These are phyloP conservation scores for Tanypteryx hageni DNA, from an alignment of 2,888 invertebrate genomes.

Conservation along the genomic window DNA sequence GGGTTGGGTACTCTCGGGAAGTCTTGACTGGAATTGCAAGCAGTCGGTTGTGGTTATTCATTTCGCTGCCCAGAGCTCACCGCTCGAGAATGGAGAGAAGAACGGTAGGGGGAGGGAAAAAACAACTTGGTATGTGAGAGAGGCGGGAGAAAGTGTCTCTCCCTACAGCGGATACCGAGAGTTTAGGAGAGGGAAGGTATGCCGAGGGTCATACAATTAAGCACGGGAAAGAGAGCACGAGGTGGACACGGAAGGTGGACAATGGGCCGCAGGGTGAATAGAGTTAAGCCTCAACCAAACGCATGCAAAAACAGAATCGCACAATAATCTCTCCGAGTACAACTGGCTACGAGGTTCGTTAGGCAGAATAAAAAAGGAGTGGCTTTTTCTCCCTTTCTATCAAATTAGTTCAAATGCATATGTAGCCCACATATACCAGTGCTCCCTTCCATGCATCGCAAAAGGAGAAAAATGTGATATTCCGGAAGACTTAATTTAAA, in stretches of 20 bases:
- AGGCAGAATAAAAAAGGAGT: background rate
- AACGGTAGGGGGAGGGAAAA: background rate
- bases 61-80: slow-evolving; percentile 48
- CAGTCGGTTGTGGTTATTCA: slow-evolving; percentile 50
- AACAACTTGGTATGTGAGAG: background rate
- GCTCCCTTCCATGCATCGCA: too few species aligned
- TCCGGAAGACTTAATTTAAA: too few species aligned
- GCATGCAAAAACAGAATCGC: background rate
- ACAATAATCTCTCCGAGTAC: background rate
- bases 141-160: background rate
- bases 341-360: slow-evolving; percentile 9
- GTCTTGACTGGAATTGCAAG: slow-evolving; percentile 42
- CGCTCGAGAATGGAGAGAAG: background rate
- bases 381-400: background rate
- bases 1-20: background rate
- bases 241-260: slow-evolving; percentile 47
- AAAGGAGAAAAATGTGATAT: too few species aligned
- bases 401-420: too few species aligned
- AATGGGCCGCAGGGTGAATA: slow-evolving; percentile 17
- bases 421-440: too few species aligned
- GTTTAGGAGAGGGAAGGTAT: background rate
- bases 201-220: slow-evolving; percentile 46
- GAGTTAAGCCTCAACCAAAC: background rate
- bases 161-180: background rate
- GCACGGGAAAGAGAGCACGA: background rate